These are phyloP conservation scores for Trochalopteron elliotii DNA, from an alignment of 2,113 vertebrate genomes.

Conservation along the genomic window DNA sequence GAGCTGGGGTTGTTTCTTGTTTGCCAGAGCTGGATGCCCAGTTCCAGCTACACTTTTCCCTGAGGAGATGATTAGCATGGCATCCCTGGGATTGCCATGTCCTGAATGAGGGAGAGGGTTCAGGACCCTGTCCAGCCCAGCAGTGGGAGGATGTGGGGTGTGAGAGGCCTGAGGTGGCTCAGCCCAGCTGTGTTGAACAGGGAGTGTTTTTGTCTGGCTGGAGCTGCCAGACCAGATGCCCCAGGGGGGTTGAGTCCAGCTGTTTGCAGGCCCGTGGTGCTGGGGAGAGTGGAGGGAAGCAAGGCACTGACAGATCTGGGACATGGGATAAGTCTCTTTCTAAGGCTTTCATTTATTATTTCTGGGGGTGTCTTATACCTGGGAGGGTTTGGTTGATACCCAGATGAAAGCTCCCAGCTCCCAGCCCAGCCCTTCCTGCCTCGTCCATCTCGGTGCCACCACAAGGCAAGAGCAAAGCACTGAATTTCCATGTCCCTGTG, in stretches of 20 bases:
- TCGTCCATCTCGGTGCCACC: not conserved
- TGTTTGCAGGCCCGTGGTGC: not conserved
- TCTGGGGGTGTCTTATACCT: not conserved
- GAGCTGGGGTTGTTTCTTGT: not conserved
- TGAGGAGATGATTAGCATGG: not conserved
- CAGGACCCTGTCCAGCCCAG: not conserved
- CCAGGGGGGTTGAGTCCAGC: not conserved
- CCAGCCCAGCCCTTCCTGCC: not conserved
- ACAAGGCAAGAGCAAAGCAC: not conserved
- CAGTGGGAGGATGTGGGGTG: not conserved
- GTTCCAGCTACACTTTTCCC: not conserved
- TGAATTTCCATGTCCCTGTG: not conserved
- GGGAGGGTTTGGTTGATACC: not conserved
- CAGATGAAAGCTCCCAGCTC: not conserved
- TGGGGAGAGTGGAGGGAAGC: not conserved
- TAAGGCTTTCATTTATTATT: not conserved
- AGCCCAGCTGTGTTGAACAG: not conserved
- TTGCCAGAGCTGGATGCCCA: not conserved
- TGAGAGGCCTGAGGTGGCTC: not conserved
- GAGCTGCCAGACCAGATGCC: accelerated
- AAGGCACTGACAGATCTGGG: not conserved
- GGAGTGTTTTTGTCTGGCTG: not conserved
- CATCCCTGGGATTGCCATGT: not conserved
- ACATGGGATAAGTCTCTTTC: not conserved
- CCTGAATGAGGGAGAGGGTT: not conserved